Evolutionary conservation across 2,113 vertebrate genomes (phyloP).

Genomic region (Leptosomus discolor): DNA sequence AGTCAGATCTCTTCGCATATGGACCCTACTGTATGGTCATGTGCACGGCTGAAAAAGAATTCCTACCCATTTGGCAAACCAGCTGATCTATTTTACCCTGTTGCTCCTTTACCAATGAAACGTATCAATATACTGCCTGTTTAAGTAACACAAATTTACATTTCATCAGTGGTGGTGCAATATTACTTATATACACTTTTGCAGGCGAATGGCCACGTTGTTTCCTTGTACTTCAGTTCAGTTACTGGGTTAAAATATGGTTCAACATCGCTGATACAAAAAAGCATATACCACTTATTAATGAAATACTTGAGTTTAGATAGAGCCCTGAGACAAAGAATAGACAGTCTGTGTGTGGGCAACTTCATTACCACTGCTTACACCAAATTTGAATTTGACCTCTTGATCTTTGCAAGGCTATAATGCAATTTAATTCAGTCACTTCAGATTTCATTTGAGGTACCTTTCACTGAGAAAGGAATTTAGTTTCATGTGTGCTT

Average conservation of each 20-base stretch:
- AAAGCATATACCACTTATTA: neutral
- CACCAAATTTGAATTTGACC: constrained; percentile 33
- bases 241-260: neutral
- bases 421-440: constrained; percentile 37
- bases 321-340: neutral
- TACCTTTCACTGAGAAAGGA: neutral
- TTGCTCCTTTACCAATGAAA: neutral
- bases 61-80: neutral
- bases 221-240: neutral
- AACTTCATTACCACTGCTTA: constrained; percentile 37
- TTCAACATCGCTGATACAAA: neutral
- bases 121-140: neutral
- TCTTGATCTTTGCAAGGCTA: constrained; percentile 6
- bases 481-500: neutral
- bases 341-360: neutral
- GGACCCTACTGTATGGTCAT: neutral
- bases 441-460: constrained; percentile 10
- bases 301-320: neutral
- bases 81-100: neutral
- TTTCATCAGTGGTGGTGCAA: neutral
- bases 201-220: neutral
- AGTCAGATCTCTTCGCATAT: neutral
- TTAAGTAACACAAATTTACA: neutral
- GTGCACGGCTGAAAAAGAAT: neutral
- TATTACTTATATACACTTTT: neutral